Conservation (phyloP, 2,797 vertebrate species). For the Emydoidea blandingii region DNA sequence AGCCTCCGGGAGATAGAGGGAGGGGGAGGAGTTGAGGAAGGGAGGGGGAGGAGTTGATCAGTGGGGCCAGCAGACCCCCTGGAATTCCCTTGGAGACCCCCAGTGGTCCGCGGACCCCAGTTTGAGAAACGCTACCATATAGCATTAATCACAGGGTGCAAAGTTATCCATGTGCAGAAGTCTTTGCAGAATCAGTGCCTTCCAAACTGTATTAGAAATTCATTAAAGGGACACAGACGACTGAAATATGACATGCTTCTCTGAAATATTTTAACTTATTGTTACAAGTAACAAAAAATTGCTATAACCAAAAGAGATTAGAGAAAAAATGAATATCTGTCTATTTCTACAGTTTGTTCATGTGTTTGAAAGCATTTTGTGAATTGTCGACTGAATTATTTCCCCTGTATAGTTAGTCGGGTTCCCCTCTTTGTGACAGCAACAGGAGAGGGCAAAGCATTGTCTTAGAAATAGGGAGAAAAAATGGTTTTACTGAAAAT, state of each 20-base stretch:
- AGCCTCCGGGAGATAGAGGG: too few relatives aligned
- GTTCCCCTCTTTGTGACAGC: background rate
- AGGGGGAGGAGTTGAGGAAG: too few relatives aligned
- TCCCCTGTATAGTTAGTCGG: background rate
- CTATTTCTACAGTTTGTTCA: background rate
- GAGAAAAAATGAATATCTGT: background rate
- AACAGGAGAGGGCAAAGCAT: background rate
- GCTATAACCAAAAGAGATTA: background rate
- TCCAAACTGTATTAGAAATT: background rate
- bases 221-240: background rate
- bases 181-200: background rate
- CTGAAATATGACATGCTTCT: background rate
- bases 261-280: background rate
- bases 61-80: too few relatives aligned
- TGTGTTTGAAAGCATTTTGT: background rate
- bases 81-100: too few relatives aligned
- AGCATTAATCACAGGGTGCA: background rate
- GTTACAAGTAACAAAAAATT: background rate
- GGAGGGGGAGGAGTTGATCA: too few relatives aligned
- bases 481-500: constrained; percentile 11
- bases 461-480: background rate
- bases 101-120: too few relatives aligned
- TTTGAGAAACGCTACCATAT: too few relatives aligned
- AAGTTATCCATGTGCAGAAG: background rate
- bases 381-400: background rate